These are phyloP conservation scores for Lymantria dispar DNA, from an alignment of 2,888 invertebrate species.

Conservation along the genomic window DNA sequence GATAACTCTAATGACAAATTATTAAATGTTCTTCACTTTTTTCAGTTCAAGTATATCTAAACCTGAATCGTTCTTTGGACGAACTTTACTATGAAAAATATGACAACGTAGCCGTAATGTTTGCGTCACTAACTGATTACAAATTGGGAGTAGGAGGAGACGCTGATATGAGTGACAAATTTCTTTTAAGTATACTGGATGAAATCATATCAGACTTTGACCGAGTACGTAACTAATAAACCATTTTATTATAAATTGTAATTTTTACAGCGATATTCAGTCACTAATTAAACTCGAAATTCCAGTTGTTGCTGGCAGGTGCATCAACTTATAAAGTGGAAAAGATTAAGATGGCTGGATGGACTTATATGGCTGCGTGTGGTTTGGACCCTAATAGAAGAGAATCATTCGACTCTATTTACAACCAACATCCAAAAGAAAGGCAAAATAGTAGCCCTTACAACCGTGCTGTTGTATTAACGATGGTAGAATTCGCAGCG, in stretches of 20 bases:
- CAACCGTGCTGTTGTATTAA: slow-evolving; percentile 65
- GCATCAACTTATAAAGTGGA: slow-evolving; percentile 88
- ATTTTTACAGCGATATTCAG: background rate
- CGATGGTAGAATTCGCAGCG: slow-evolving; percentile 77
- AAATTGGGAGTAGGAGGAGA: slow-evolving; percentile 85
- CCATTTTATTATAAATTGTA: no score
- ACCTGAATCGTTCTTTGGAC: slow-evolving; percentile 85
- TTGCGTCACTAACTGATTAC: slow-evolving; percentile 95
- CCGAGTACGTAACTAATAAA: slow-evolving; percentile 85
- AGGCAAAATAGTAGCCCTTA: slow-evolving; percentile 57
- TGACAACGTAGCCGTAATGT: slow-evolving; percentile 96
- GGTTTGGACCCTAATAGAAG: slow-evolving; percentile 90
- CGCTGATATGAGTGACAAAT: slow-evolving; percentile 85
- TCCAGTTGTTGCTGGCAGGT: slow-evolving; percentile 84
- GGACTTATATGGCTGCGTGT: slow-evolving; percentile 98
- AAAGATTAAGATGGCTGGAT: slow-evolving; percentile 98
- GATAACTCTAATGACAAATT: background rate
- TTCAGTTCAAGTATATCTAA: slow-evolving; percentile 90
- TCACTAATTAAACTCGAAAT: background rate
- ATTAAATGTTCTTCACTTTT: slow-evolving; percentile 12
- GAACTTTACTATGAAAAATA: slow-evolving; percentile 95
- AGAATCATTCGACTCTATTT: slow-evolving; percentile 76
- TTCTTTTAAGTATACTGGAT: slow-evolving; percentile 89
- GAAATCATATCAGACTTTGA: slow-evolving; percentile 97
- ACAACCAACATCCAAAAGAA: slow-evolving; percentile 33